A percentile compares a stretch with the other conserved stretches of the same genome.
These are phyloP conservation scores for Drosophila pallidifrons DNA, from an alignment of 1,140 invertebrate species.

Conservation along the genomic window DNA sequence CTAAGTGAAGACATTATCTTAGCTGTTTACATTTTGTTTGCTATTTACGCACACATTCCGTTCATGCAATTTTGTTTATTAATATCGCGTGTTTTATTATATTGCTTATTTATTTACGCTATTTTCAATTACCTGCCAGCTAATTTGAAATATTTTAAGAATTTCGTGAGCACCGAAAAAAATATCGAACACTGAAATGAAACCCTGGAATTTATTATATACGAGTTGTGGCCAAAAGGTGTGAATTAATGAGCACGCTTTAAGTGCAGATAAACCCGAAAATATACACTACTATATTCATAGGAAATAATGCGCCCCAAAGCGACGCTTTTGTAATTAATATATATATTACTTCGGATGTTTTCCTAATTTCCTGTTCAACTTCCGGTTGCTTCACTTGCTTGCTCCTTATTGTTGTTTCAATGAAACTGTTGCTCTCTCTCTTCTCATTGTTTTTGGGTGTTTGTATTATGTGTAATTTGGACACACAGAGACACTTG, in stretches of 20 bases:
- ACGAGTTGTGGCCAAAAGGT: not conserved
- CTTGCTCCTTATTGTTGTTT: conserved; percentile 56
- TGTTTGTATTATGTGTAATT: conserved; percentile 57
- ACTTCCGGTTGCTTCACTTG: conserved; percentile 61
- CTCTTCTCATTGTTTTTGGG: conserved; percentile 35
- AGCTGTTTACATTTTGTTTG: conserved; percentile 10
- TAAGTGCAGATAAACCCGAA: not conserved
- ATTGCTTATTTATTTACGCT: not conserved
- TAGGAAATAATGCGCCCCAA: not conserved
- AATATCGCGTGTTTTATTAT: not conserved
- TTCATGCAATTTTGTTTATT: not conserved
- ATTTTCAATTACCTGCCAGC: not conserved
- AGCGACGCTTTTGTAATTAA: conserved; percentile 52
- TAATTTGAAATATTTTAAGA: not conserved
- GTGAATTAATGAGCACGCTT: not conserved
- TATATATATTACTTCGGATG: conserved; percentile 50
- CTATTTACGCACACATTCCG: conserved; percentile 18
- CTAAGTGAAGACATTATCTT: conserved; percentile 1
- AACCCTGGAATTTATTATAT: not conserved
- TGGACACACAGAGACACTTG: conserved; percentile 54
- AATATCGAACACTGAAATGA: not conserved
- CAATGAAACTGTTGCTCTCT: conserved; percentile 18
- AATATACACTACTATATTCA: not conserved
- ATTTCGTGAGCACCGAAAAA: not conserved
- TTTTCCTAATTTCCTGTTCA: conserved; percentile 70